phyloP scores from a whole-genome alignment of 2,888 invertebrate genomes.

The Escarpia spicata region DNA sequence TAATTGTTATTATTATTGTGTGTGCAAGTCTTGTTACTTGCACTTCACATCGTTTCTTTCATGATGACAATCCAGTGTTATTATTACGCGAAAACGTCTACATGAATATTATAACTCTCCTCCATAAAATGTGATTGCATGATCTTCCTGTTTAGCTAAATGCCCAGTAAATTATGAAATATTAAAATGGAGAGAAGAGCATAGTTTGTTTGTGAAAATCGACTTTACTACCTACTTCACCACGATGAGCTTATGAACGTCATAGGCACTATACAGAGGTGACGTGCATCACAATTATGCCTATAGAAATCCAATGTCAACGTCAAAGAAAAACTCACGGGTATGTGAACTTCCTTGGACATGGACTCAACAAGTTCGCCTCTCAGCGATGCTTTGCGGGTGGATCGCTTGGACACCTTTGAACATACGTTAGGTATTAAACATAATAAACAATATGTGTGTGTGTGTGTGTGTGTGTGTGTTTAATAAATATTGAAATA shows the following conservation, averaged over 20 bases:
- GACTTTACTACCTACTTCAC: neutral
- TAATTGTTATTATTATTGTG: no score
- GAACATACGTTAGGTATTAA: neutral
- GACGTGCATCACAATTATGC: neutral
- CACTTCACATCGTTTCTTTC: slow-evolving; percentile 75
- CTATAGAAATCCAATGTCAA: neutral
- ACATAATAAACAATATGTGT: neutral
- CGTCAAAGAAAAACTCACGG: neutral
- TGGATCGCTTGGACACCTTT: neutral
- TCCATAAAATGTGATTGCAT: no score
- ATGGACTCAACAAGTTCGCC: neutral
- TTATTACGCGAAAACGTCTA: no score
- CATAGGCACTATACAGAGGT: neutral
- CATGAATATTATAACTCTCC: no score
- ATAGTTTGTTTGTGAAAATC: neutral
- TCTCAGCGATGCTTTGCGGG: neutral
- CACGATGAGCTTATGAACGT: no score
- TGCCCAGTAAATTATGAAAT: no score
- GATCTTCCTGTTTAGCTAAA: neutral
- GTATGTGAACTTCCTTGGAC: neutral
- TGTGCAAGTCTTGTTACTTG: no score
- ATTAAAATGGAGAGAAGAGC: neutral
- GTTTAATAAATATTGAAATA: no score
- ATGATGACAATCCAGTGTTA: slow-evolving; percentile 61
- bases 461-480: no score